Evolutionary conservation across 2,113 vertebrate genomes (phyloP).

Genomic region (Neofelis nebulosa): DNA sequence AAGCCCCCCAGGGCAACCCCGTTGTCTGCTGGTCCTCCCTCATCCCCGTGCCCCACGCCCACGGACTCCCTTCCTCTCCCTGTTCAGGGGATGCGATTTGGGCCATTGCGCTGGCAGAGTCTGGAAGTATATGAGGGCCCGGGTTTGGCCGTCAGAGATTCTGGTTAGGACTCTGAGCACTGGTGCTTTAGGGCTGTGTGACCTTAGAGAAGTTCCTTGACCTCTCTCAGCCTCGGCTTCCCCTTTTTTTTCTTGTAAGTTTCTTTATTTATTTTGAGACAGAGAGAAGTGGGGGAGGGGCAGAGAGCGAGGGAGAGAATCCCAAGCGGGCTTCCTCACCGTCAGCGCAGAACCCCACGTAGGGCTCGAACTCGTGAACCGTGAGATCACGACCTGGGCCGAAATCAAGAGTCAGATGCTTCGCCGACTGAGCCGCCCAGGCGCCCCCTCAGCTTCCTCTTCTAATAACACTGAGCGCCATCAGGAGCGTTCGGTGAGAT

Average conservation of each 20-base stretch:
- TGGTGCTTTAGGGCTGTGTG: background rate
- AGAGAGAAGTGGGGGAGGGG: no score
- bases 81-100: background rate
- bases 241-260: background rate
- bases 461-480: background rate
- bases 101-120: background rate
- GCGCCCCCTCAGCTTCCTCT: background rate
- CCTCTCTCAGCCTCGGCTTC: background rate
- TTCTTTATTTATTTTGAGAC: no score
- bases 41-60: rapidly evolving
- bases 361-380: no score
- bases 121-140: background rate
- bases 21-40: background rate
- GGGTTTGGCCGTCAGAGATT: background rate
- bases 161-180: no score
- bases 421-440: no score
- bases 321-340: no score
- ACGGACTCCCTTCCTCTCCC: background rate
- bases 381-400: no score
- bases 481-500: rapidly evolving
- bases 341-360: no score
- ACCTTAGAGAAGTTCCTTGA: background rate
- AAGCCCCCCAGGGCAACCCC: background rate
- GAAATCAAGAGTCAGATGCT: no score
- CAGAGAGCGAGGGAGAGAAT: no score